Evolutionary conservation across 2,888 invertebrate species (phyloP), one percentile per base, ranked within the genome.

Genomic region (Cataglyphis cursor): DNA sequence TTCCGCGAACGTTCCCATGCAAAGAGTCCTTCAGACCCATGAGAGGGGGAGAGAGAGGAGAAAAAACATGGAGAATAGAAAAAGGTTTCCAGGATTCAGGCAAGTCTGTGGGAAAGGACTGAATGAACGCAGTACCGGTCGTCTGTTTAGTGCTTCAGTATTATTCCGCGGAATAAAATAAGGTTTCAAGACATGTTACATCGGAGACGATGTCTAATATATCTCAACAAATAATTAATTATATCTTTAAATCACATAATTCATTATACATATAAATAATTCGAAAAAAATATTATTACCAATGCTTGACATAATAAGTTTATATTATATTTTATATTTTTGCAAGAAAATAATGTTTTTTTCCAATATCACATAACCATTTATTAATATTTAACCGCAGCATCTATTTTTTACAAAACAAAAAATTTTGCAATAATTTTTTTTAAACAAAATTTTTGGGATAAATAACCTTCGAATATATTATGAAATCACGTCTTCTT

Each of bases 51-150:
- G 35, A 72, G 81, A 73, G 72, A 80, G n/a, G 61, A 85, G 84
- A 89, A 91, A 92, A 92, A 92, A 92, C 90, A 92, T 81, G 85
- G 84, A 92, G 91, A 92, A 92, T 91, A 91, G 92, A 92, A 92
- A 88, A 93, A 92, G 92, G 88, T 93, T 94, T 94, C 92, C 92
- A 92, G 91, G 88, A 92, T 94, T 94, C 90, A 89, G 92, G 90
- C 92, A 91, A 93, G 85, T 91, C 92, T 94, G 93, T 94, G 94
- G 93, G 94, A 94, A 94, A 92, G 86, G 87, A 91, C 89, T 89
- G 88, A 92, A 88, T 86, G 90, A 91, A 90, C 90, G 73, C 82
- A 76, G 85, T 83, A 87, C 87, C 86, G 90, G 90, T 90, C 90
- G 92, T 92, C 90, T 92, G 90, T 89, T 92, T 87, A 89, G 90